phyloP scores from a whole-genome alignment of 2,113 vertebrate genomes.

The Psittacus erithacus region DNA sequence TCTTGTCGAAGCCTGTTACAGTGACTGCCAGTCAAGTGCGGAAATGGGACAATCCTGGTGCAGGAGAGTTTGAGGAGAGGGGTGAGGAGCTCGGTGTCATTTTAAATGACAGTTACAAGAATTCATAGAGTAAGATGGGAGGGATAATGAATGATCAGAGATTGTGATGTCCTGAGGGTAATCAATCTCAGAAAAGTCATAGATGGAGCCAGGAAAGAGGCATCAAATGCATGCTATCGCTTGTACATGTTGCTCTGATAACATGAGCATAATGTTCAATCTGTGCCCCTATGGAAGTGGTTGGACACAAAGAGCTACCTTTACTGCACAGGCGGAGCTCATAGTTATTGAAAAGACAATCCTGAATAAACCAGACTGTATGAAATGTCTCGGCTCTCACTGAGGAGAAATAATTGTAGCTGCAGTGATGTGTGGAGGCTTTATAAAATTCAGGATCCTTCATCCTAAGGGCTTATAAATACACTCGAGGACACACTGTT shows the following conservation, averaged over 20 bases:
- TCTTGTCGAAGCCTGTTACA: accelerated
- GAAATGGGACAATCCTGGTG: neutral
- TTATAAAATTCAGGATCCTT: neutral
- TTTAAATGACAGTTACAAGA: neutral
- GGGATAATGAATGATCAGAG: neutral
- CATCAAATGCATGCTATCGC: too few species aligned
- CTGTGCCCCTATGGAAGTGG: neutral
- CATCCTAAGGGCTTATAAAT: neutral
- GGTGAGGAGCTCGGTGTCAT: neutral
- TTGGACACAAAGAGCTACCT: neutral
- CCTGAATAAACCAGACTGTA: neutral
- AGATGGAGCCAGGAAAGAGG: neutral
- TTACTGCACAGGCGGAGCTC: neutral
- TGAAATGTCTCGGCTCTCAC: neutral
- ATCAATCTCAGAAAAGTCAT: neutral
- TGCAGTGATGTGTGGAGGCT: neutral
- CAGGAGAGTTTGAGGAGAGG: neutral
- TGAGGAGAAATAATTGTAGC: neutral
- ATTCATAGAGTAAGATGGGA: accelerated
- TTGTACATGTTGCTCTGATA: neutral
- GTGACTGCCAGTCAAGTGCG: too few species aligned
- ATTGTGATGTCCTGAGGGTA: accelerated
- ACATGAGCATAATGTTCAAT: accelerated
- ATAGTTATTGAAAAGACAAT: accelerated
- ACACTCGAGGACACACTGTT: accelerated